Base-by-base conservation (phyloP, 1,140 invertebrate species). In the Drosophila insularis region DNA sequence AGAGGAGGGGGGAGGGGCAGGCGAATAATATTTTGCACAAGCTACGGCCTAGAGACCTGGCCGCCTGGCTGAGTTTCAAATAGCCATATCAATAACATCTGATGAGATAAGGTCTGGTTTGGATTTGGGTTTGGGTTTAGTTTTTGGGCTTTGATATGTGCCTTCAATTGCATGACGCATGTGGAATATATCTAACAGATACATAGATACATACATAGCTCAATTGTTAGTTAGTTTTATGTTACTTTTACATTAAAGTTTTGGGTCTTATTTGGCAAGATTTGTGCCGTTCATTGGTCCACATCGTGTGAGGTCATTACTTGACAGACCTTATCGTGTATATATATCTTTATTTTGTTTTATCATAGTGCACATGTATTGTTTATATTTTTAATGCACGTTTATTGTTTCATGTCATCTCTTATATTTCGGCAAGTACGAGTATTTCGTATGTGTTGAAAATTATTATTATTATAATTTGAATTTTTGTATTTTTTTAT, bases 401-500 rank as follows among this genome's bases (percentile, higher is more conserved):
- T 72, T 60, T 71, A 27, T 27, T 27, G 27, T 78, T 71, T 39
- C 60, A 23, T 37, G 74, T 63, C 43, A 54, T 58, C 74, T 62
- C 62, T 78, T n/a, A n/a, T 64, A 21, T 63, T 74, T 74, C 56
- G 73, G 59, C 35, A 46, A 62, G 59, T 40, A 39, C n/a, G 3
- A 2, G 11, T 13, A 37, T 37, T 63, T 54, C 46, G 53, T 66
- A 66, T 60, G 68, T 73, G 65, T 50, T 58, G 56, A 64, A 77
- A 85, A 76, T 66, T 27, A 73, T 85, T 81, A 81, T 81, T 85
- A 81, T 81, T 85, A 81, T 81, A 68, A 85, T 86, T 74, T 63
- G 67, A 21, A 39, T 59, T 76, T 81, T 80, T 61, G 61, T 53
- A 61, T 13, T 17, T 10, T 4, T 35, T 35, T 35, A 10, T 3